Evolutionary conservation across 1,140 invertebrate genomes (phyloP).

Genomic region (Anoplolepis gracilipes): DNA sequence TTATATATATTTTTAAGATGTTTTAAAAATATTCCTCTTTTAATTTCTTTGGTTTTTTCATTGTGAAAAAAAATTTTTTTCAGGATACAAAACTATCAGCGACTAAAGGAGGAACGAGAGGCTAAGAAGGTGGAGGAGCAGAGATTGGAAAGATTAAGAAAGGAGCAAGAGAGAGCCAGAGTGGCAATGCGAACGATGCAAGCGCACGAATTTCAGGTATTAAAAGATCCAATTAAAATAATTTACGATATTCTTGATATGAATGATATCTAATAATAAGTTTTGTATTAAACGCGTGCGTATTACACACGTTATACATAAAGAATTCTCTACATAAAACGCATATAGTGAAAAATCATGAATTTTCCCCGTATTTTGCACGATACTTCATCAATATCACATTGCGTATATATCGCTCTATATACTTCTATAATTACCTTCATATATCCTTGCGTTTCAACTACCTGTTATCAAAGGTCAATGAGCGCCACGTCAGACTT

Average conservation of each 20-base stretch:
- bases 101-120: no score
- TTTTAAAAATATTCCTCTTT: no score
- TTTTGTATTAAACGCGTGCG: background rate
- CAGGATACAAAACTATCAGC: no score
- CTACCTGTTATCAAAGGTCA: constrained; percentile 32
- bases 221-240: no score
- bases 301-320: background rate
- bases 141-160: no score
- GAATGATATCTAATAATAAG: background rate
- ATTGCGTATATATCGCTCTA: background rate
- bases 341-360: background rate
- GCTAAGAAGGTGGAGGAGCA: no score
- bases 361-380: constrained; percentile 6
- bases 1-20: no score
- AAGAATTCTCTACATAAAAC: background rate
- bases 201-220: no score
- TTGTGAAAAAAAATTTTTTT: no score
- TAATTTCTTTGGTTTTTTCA: no score
- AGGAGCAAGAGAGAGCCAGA: no score
- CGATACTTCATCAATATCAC: constrained; percentile 2
- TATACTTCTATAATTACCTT: constrained; percentile 24
- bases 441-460: constrained; percentile 14
- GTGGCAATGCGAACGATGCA: no score
- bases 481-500: constrained; percentile 42
- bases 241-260: background rate